A percentile compares a stretch with the other conserved stretches of the same genome.
Evolutionary conservation across 2,797 vertebrate species (phyloP).

Genomic region (Neosalanx taihuensis): DNA sequence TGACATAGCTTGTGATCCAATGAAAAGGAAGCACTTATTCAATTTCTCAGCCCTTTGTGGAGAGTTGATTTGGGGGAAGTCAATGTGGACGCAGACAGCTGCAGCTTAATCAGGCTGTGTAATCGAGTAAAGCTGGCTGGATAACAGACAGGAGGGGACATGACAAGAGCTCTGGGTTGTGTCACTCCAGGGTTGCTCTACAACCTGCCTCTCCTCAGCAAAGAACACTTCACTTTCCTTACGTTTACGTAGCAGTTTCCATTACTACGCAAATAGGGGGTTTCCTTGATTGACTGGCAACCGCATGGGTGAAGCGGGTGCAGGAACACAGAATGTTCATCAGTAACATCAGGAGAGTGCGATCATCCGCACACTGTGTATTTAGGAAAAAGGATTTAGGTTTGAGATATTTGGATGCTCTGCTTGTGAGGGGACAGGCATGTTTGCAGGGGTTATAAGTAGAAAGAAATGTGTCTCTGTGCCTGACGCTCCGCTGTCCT

Average conservation of each 20-base stretch:
- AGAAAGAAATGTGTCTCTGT: neutral
- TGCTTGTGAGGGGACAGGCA: neutral
- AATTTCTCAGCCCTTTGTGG: slow-evolving; percentile 55
- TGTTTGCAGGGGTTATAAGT: slow-evolving; percentile 24
- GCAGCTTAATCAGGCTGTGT: slow-evolving; percentile 37
- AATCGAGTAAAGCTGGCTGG: slow-evolving; percentile 46
- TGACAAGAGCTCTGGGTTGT: neutral
- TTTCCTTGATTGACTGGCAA: slow-evolving; percentile 27
- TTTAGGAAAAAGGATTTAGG: neutral
- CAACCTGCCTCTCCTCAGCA: slow-evolving; percentile 25
- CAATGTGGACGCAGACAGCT: slow-evolving; percentile 47
- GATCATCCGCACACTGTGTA: neutral
- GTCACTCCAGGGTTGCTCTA: slow-evolving; percentile 2
- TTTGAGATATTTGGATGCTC: neutral
- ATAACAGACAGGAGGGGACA: slow-evolving; percentile 6
- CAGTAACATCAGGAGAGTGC: neutral
- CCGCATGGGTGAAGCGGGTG: slow-evolving; percentile 2
- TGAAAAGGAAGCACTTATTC: slow-evolving; percentile 56
- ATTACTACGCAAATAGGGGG: slow-evolving; percentile 26
- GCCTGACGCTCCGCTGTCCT: neutral
- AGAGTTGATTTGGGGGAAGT: slow-evolving; percentile 40
- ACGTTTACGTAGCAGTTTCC: neutral
- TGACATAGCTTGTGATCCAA: slow-evolving; percentile 53
- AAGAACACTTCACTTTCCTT: slow-evolving; percentile 12
- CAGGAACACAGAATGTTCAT: neutral